Percentiles rank a stretch among this genome's conserved stretches.
Conservation (phyloP, 2,797 vertebrate species). For the Octomys mimax region DNA sequence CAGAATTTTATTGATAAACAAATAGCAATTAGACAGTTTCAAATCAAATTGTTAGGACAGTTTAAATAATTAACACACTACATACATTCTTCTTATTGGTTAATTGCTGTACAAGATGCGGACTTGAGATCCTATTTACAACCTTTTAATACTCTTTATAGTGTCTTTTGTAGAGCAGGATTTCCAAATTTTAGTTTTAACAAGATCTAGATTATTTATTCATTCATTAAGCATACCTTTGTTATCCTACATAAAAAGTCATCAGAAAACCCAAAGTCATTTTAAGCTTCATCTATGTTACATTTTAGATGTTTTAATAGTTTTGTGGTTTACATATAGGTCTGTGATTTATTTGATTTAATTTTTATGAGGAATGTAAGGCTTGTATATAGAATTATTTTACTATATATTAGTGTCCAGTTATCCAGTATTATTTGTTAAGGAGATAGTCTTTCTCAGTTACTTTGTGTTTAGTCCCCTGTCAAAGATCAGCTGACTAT, state of each 20-base stretch:
- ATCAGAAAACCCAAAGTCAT: not conserved
- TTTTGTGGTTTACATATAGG: not conserved
- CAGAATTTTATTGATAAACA: no score
- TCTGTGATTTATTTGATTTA: not conserved
- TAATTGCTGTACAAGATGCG: no score
- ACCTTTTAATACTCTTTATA: not conserved
- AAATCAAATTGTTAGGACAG: no score
- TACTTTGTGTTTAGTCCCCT: not conserved
- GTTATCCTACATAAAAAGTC: not conserved
- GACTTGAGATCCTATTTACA: no score
- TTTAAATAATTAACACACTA: no score
- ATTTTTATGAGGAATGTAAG: not conserved
- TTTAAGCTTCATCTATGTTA: not conserved
- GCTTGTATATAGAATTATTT: not conserved
- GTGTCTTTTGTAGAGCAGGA: not conserved
- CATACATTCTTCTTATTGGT: no score
- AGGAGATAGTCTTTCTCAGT: not conserved
- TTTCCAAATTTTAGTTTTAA: not conserved
- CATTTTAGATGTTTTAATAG: not conserved
- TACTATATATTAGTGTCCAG: not conserved
- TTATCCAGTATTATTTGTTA: not conserved
- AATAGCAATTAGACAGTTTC: no score
- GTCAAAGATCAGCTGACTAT: not conserved
- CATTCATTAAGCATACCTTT: not conserved
- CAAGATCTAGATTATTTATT: not conserved